Evolutionary conservation across 2,888 invertebrate genomes (phyloP).

Genomic region (Crepidodera aurea): DNA sequence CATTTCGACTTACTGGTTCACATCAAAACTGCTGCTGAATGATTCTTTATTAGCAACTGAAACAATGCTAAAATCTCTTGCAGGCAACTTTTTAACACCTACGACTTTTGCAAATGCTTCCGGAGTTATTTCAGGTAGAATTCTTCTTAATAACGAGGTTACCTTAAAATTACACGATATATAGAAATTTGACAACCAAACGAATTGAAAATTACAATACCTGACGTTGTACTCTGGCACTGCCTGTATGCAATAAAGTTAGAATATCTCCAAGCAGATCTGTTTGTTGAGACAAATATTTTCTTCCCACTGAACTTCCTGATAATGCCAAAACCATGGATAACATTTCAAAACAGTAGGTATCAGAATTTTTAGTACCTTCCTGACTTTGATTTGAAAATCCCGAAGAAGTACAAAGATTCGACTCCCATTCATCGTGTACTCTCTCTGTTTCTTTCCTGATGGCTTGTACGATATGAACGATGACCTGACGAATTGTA

Average conservation of each 20-base stretch:
- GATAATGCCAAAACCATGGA: constrained; percentile 94
- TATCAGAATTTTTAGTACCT: constrained; percentile 71
- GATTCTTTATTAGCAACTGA: constrained; percentile 65
- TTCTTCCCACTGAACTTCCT: constrained; percentile 89
- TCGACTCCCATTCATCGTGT: constrained; percentile 89
- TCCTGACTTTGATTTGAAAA: constrained; percentile 59
- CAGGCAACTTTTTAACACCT: constrained; percentile 75
- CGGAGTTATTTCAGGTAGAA: constrained; percentile 90
- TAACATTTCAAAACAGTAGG: constrained; percentile 98
- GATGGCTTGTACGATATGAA: constrained; percentile 90
- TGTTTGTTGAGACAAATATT: constrained; percentile 89
- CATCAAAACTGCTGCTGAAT: constrained; percentile 63
- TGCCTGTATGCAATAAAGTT: constrained; percentile 89
- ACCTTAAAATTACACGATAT: constrained; percentile 70
- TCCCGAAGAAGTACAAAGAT: constrained; percentile 64
- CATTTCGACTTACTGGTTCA: constrained; percentile 54
- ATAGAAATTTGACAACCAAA: constrained; percentile 42
- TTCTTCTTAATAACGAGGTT: constrained; percentile 84
- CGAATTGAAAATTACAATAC: too few relatives aligned
- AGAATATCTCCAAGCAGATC: constrained; percentile 85
- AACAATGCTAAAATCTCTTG: constrained; percentile 79
- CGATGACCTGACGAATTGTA: constrained; percentile 74
- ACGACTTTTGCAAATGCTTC: constrained; percentile 81
- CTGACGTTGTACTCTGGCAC: constrained; percentile 93
- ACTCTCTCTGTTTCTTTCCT: constrained; percentile 86